A percentile compares a stretch with the other conserved stretches of the same genome.
Evolutionary conservation across 2,888 invertebrate species (phyloP).

Genomic region (Ypsolopha sequella): DNA sequence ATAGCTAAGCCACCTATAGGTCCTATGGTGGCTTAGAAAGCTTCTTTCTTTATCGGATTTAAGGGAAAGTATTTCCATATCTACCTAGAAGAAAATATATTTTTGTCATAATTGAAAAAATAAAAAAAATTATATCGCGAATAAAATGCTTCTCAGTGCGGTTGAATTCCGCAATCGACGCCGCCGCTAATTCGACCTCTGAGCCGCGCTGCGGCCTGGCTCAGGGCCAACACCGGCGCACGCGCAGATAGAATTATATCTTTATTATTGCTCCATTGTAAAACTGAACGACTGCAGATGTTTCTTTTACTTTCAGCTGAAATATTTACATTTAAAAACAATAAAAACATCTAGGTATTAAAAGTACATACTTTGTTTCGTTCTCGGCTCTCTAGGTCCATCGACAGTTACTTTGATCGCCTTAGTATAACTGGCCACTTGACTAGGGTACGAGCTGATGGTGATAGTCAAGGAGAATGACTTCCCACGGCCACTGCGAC

Average conservation of each 20-base stretch:
- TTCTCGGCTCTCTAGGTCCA: constrained; percentile 97
- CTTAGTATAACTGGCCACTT: constrained; percentile 94
- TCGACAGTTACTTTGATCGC: constrained; percentile 99
- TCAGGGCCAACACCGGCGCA: constrained; percentile 38
- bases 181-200: constrained; percentile 52
- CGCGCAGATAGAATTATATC: constrained; percentile 24
- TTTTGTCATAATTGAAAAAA: no score
- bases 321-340: constrained; percentile 1
- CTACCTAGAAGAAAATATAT: no score
- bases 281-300: no score
- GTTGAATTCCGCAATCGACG: constrained; percentile 40
- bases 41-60: no score
- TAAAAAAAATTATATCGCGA: neutral
- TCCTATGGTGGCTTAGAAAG: no score
- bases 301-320: neutral
- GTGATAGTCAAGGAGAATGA: constrained; percentile 95
- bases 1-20: no score
- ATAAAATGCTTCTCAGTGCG: constrained; percentile 36
- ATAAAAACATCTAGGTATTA: neutral
- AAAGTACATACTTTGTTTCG: constrained; percentile 90
- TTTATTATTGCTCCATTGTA: no score
- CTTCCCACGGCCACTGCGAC: constrained; percentile 96
- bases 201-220: constrained; percentile 37
- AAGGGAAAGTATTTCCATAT: no score
- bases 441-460: constrained; percentile 80